Base-by-base conservation (phyloP, 2,888 invertebrate species). In the Cylindroiulus punctatus region DNA sequence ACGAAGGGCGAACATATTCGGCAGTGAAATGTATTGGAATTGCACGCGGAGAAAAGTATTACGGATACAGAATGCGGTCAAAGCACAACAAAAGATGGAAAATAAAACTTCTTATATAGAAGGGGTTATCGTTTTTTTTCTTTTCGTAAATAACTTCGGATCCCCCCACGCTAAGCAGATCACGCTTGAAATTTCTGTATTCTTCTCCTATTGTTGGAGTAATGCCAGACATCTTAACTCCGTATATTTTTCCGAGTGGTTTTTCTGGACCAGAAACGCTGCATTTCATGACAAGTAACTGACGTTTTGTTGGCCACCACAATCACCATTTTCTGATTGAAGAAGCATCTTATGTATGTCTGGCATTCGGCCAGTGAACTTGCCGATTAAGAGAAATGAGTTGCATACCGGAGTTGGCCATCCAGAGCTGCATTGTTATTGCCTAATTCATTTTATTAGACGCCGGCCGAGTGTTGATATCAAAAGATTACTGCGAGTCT, bases 61-160 rank as follows among this genome's bases (percentile, higher is more conserved):
- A 19, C 52, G n/a, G 52, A 52, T 36, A 52, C 52, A 52, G n/a
- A 52, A 52, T 52, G 52, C 52, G 52, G 52, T 52, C 52, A 52
- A 52, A 52, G n/a, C 52, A 52, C 52, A 52, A 52, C 52, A 52
- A 52, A 52, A 52, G 52, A 52, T 52, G 52, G 52, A 52, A 52
- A 52, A 52, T 52, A 52, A 52, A 52, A 52, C 52, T 52, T 19
- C 52, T 52, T 52, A 52, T 19, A 19, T 52, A 52, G 52, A 52
- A 52, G 52, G 52, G 52, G 52, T 52, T 52, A 52, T 52, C 52
- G 52, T 52, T 52, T 52, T 52, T 36, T 7, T 36, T 36, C 36
- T 36, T 52, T 52, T 19, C 52, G 52, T 52, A 52, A 52, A 52
- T 52, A 52, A 52, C 52, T 52, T n/a, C 52, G 0, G n/a, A n/a